Conservation (phyloP, 2,888 invertebrate genomes). For the Teleogryllus oceanicus region DNA sequence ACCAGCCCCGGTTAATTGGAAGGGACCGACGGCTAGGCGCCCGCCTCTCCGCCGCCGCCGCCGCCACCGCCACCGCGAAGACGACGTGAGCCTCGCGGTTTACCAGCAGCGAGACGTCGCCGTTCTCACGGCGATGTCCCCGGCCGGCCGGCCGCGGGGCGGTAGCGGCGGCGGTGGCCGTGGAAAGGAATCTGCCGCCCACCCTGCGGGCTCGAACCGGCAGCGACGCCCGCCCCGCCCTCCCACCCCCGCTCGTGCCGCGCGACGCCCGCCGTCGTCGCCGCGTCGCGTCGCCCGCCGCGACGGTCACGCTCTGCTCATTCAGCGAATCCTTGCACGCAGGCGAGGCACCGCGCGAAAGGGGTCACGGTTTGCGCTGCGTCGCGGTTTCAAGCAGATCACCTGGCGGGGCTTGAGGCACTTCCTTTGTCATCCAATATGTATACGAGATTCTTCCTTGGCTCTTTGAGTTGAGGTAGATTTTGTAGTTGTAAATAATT, state of each 20-base stretch:
- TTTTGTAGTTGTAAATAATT: too few relatives aligned
- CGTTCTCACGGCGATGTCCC: slow-evolving; percentile 1
- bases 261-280: background rate
- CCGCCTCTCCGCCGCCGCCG: too few relatives aligned
- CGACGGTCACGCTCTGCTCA: too few relatives aligned
- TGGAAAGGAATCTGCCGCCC: background rate
- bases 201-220: background rate
- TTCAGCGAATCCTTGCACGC: too few relatives aligned
- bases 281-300: background rate
- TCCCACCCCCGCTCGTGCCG: background rate
- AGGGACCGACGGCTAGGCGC: slow-evolving; percentile 11
- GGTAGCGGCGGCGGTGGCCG: background rate
- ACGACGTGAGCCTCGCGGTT: background rate
- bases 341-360: too few relatives aligned
- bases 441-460: too few relatives aligned
- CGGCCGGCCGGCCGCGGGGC: background rate
- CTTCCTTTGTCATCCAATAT: too few relatives aligned
- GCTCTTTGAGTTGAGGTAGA: too few relatives aligned
- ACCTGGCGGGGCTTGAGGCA: too few relatives aligned
- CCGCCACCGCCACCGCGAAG: background rate
- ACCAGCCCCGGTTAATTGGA: slow-evolving; percentile 18
- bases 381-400: too few relatives aligned
- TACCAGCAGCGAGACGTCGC: background rate
- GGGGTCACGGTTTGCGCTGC: too few relatives aligned
- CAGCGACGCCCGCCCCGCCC: background rate